Percentiles rank a stretch among this genome's conserved stretches.
Evolutionary conservation across 2,888 invertebrate species (phyloP).

Genomic region (Galerucella pusilla): DNA sequence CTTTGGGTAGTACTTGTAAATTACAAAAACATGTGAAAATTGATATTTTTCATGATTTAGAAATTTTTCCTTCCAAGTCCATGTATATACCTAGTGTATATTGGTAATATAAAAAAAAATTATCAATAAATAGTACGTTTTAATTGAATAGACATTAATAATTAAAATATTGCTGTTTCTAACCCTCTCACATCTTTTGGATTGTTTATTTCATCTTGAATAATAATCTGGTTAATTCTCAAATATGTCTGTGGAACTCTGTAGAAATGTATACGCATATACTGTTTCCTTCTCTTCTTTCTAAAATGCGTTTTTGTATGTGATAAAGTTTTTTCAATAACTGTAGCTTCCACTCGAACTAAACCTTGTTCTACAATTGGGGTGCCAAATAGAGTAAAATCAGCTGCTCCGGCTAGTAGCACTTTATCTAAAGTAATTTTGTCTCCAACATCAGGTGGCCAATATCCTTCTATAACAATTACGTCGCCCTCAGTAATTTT

Average conservation of each 20-base stretch:
- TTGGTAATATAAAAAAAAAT: neutral
- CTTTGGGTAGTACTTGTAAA: no score
- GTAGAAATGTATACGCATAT: slow-evolving; percentile 77
- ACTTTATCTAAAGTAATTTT: slow-evolving; percentile 86
- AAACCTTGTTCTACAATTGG: slow-evolving; percentile 81
- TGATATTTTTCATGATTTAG: neutral
- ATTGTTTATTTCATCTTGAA: slow-evolving; percentile 64
- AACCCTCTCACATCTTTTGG: slow-evolving; percentile 60
- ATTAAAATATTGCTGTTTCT: slow-evolving; percentile 53
- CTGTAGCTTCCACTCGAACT: slow-evolving; percentile 81
- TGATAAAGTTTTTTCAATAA: slow-evolving; percentile 85
- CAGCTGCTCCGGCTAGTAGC: slow-evolving; percentile 78
- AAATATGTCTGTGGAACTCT: slow-evolving; percentile 78
- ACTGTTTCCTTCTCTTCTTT: slow-evolving; percentile 83
- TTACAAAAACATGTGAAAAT: no score
- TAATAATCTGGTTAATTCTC: slow-evolving; percentile 79
- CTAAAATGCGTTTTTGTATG: slow-evolving; percentile 83
- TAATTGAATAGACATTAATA: neutral
- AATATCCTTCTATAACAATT: slow-evolving; percentile 82
- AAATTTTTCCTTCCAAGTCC: no score
- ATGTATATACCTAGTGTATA: neutral
- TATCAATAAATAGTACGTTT: neutral
- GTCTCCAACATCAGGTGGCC: slow-evolving; percentile 86
- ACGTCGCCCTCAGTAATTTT: slow-evolving; percentile 89
- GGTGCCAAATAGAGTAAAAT: slow-evolving; percentile 85